phyloP scores from a whole-genome alignment of 2,113 vertebrate genomes.

The Haemorhous mexicanus region DNA sequence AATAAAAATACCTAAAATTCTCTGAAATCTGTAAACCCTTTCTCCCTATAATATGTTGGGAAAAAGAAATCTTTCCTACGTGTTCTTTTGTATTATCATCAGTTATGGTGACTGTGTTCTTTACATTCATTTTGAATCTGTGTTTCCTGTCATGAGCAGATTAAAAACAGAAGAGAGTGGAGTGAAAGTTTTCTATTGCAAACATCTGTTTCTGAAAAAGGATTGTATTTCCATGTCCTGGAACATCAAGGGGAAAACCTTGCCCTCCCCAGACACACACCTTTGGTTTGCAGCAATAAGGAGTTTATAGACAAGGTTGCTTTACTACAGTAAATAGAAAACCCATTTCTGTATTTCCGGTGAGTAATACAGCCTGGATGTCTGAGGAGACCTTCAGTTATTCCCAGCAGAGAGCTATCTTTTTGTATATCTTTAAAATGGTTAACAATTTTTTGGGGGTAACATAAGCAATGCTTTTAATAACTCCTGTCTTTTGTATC shows the following conservation, averaged over 20 bases:
- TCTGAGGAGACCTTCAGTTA: background rate
- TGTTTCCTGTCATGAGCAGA: constrained; percentile 69
- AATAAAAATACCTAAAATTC: constrained; percentile 19
- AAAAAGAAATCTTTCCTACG: constrained; percentile 43
- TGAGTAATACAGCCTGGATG: background rate
- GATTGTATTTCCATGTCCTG: constrained; percentile 65
- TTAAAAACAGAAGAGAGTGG: constrained; percentile 64
- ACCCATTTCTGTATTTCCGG: background rate
- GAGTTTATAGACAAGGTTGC: constrained; percentile 38
- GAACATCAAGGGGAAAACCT: constrained; percentile 67
- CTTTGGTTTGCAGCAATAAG: constrained; percentile 52
- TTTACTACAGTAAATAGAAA: constrained; percentile 47
- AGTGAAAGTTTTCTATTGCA: constrained; percentile 73
- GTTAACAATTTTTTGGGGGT: background rate
- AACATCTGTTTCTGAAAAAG: constrained; percentile 68
- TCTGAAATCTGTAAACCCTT: constrained; percentile 42
- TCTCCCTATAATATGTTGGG: background rate
- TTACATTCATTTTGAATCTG: constrained; percentile 70
- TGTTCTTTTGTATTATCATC: constrained; percentile 70
- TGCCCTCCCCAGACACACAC: constrained; percentile 56
- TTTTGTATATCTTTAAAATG: background rate
- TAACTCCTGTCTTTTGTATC: background rate
- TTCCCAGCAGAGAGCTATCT: background rate
- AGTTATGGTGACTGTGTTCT: constrained; percentile 59
- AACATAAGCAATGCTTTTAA: background rate